Evolutionary conservation across 2,888 invertebrate species (phyloP).

Genomic region (Bombylius discolor): DNA sequence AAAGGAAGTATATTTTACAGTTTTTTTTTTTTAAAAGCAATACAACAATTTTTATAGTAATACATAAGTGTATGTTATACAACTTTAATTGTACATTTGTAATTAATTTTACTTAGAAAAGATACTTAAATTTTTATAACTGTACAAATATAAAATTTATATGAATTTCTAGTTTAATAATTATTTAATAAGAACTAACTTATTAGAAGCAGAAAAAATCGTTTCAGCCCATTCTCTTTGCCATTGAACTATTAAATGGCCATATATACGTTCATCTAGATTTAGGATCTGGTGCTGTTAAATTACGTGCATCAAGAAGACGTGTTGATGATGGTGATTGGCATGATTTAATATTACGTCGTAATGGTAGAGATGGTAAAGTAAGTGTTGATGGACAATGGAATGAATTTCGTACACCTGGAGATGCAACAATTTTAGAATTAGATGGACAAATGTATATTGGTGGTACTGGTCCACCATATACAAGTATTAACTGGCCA

Average conservation of each 20-base stretch:
- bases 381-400: slow-evolving; percentile 80
- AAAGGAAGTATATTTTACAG: too few species aligned
- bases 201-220: neutral
- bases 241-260: slow-evolving; percentile 86
- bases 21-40: too few species aligned
- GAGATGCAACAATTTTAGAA: slow-evolving; percentile 80
- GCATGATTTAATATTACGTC: slow-evolving; percentile 78
- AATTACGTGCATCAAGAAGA: slow-evolving; percentile 67
- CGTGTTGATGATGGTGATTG: slow-evolving; percentile 83
- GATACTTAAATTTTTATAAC: too few species aligned
- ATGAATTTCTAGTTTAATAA: too few species aligned
- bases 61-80: too few species aligned
- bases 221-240: slow-evolving; percentile 73
- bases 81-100: too few species aligned
- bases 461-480: slow-evolving; percentile 74
- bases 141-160: too few species aligned
- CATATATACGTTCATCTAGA: slow-evolving; percentile 87
- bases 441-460: slow-evolving; percentile 78
- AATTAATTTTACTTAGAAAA: too few species aligned
- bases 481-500: slow-evolving; percentile 63
- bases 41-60: too few species aligned
- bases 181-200: neutral
- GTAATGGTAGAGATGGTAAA: slow-evolving; percentile 70
- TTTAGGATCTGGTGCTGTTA: slow-evolving; percentile 79
- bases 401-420: slow-evolving; percentile 79